Conservation (phyloP, 92 coral and sea anemone genomes). For the Chrysogorgia sp. region DNA sequence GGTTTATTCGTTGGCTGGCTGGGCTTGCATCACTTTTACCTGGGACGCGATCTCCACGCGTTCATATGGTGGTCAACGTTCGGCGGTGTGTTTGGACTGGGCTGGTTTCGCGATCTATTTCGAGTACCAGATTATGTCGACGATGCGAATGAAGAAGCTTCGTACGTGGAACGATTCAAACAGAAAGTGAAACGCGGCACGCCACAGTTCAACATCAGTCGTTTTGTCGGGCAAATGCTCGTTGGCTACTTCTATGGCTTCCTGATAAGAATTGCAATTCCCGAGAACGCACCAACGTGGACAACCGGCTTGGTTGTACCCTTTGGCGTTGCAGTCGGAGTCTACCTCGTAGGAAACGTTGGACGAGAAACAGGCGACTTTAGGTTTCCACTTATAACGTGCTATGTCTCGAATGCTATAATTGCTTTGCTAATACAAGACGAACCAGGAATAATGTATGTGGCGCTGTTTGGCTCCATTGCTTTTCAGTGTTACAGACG, state of each 20-base stretch:
- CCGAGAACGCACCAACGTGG: constrained; percentile 80
- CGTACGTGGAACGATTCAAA: constrained; percentile 68
- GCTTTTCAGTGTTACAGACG: constrained; percentile 76
- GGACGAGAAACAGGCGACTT: constrained; percentile 95
- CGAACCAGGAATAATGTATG: constrained; percentile 91
- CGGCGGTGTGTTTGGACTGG: constrained; percentile 93
- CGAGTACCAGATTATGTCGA: constrained; percentile 95
- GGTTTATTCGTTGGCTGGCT: constrained; percentile 96
- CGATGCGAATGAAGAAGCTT: constrained; percentile 85
- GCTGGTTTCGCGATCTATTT: constrained; percentile 99
- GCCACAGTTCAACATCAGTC: constrained; percentile 78
- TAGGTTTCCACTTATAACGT: constrained; percentile 74
- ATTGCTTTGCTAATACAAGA: constrained; percentile 76
- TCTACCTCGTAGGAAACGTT: constrained; percentile 90
- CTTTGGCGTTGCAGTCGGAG: constrained; percentile 92
- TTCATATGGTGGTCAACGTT: constrained; percentile 98
- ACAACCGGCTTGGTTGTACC: constrained; percentile 77
- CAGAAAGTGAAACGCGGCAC: constrained; percentile 75
- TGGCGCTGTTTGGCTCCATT: constrained; percentile 83
- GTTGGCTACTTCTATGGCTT: constrained; percentile 96
- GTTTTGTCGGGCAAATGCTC: constrained; percentile 96
- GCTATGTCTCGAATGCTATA: constrained; percentile 63
- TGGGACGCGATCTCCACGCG: constrained; percentile 96
- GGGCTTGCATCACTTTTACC: constrained; percentile 91
- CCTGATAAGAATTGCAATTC: constrained; percentile 87